Evolutionary conservation across 2,113 vertebrate species (phyloP), one percentile per base, ranked within the genome.

Genomic region (Gasterosteus nipponicus): DNA sequence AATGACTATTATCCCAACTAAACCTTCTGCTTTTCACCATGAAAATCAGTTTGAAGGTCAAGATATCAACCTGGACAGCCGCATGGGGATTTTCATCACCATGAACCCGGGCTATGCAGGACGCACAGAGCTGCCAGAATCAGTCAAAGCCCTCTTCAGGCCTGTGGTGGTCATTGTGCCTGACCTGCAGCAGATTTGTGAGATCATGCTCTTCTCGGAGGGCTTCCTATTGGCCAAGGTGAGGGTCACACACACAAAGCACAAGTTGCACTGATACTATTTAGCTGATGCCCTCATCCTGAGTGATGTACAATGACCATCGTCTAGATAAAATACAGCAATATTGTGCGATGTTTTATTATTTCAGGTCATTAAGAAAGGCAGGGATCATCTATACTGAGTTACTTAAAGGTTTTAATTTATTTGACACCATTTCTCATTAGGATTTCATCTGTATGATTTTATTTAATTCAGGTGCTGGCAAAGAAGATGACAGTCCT

Each of bases 401-500:
- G 41, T 60, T 33, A 58, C 11, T 31, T 46, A 29, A 1, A 31
- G 46, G 60, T 47, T 39, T 54, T 46, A 10, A 4, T 26, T 7
- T 29, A n/a, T 49, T 41, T 8, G 44, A 66, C 7, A 42, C 6
- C 16, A 3, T 39, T 60, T 61, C 14, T 41, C 5, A 26, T 47
- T 47, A 0, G 15, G 51, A 62, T 46, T 64, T 63, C 22, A 41
- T 69, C 3, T 66, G 5, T 58, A 53, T 6, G 14, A 10, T 59
- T 15, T 9, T 78, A 8, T 56, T 73, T 0, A 9, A 76, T 73
- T 66, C 62, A 99, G 98, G 91, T 94, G 0, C 93, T 99, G 87
- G 98, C 98, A 68, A 98, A 97, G 85, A 99, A 99, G 94, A 99
- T 99, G 98, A 99, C 98, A 0, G 98, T 98, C 1, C 88, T 99